A percentile compares a stretch with the other conserved stretches of the same genome.
Evolutionary conservation across 2,113 vertebrate genomes (phyloP).

Genomic region (Taurulus bubalis): DNA sequence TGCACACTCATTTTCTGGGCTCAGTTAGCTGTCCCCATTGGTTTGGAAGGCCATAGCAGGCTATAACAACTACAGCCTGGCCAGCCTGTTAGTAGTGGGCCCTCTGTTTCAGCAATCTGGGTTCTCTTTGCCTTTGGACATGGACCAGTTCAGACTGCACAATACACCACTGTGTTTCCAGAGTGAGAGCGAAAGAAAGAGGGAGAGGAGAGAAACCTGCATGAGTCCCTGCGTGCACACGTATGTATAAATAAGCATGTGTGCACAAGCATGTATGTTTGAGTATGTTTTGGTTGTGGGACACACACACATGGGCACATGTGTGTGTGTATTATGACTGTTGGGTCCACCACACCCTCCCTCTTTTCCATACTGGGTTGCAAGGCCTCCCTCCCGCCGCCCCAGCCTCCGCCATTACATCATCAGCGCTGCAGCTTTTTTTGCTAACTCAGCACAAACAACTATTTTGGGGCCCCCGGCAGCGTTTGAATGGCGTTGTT

Average conservation of each 20-base stretch:
- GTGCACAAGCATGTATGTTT: conserved; percentile 18
- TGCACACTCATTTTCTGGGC: conserved; percentile 37
- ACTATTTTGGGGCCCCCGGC: conserved; percentile 46
- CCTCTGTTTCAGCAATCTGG: conserved; percentile 81
- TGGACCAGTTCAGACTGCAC: conserved; percentile 74
- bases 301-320: not conserved
- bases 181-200: conserved; percentile 17
- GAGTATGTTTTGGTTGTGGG: conserved; percentile 34
- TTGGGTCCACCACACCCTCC: conserved; percentile 24
- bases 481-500: conserved; percentile 36
- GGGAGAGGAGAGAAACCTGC: conserved; percentile 41
- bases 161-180: conserved; percentile 79
- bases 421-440: conserved; percentile 43
- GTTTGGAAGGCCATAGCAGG: conserved; percentile 68
- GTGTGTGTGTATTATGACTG: conserved; percentile 10
- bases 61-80: conserved; percentile 71
- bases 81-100: conserved; percentile 68
- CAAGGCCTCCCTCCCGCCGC: conserved; percentile 22
- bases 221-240: conserved; percentile 34
- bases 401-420: conserved; percentile 48
- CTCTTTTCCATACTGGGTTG: conserved; percentile 19
- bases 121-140: conserved; percentile 77
- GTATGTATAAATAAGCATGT: conserved; percentile 28
- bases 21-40: conserved; percentile 66
- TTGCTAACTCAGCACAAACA: conserved; percentile 64